Base-by-base conservation (phyloP, 2,113 vertebrate genomes). In the Scomber japonicus region DNA sequence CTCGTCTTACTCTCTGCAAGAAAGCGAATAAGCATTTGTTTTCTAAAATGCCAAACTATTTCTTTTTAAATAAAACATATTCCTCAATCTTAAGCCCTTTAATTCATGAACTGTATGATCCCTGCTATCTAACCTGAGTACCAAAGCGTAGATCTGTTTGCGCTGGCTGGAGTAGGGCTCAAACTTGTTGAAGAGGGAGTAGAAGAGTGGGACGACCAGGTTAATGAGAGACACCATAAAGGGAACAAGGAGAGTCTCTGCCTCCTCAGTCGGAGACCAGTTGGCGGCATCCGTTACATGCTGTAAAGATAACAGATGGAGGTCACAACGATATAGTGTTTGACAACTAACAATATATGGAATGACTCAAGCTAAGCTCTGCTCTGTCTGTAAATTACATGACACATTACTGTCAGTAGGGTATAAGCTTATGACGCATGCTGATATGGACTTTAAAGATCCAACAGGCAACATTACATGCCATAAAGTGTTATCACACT, bases 211-310 rank as follows among this genome's bases (percentile, higher is more conserved):
- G 46, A 97, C 71, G 0, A 90, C 82, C 50, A 97, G 84, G 46
- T 98, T 99, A 86, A 99, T 94, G 24, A 97, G 94, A 60, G 96
- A 96, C 30, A 95, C 92, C 0, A 96, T 67, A 0, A 97, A 81
- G 14, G 98, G 97, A 48, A 98, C 92, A 4, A 98, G 85, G 56
- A 99, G 92, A 24, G 95, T 97, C 0, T 95, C 85, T 4, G 95
- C 93, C 27, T 98, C 95, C 0, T 90, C 64, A 12, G 78, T 72
- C 27, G 93, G 83, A 54, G 83, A 71, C 80, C 57, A 81, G 50
- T 2, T 64, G 5, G 40, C 1, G 8, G 6, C 9, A 48, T 94
- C 73, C 10, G 53, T 71, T 8, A 19, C 31, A 49, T 0, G 30
- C 84, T 78, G 44, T 54, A 71, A 76, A 73, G 66, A 81, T 11